Conservation (phyloP, 1,140 invertebrate genomes). For the Lasaia peninsularis region DNA sequence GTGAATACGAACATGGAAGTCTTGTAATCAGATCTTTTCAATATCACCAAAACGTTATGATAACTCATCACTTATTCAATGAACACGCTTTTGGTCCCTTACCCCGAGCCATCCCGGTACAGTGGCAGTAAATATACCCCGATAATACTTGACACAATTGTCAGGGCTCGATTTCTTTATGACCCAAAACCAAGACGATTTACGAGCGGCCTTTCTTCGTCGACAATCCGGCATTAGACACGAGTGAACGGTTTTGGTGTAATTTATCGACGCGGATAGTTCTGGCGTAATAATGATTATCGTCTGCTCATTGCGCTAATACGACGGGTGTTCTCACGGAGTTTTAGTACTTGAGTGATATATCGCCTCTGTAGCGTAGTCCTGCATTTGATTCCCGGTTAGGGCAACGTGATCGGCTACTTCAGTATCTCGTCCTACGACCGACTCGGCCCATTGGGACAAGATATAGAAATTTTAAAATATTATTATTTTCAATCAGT, state of each 20-base stretch:
- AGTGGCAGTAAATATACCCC: constrained; percentile 26
- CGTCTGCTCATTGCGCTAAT: constrained; percentile 43
- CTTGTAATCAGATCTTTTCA: too few species aligned
- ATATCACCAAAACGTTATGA: too few species aligned
- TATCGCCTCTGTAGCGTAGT: too few species aligned
- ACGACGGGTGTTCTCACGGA: constrained; percentile 19
- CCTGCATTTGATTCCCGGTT: too few species aligned
- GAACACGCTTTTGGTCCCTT: background rate
- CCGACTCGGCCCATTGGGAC: too few species aligned
- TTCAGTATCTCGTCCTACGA: too few species aligned
- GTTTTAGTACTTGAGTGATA: constrained; percentile 21
- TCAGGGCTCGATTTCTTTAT: constrained; percentile 56
- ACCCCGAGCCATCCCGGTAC: background rate
- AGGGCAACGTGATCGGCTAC: too few species aligned
- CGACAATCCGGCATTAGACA: constrained; percentile 42
- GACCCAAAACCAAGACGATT: constrained; percentile 56
- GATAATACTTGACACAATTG: constrained; percentile 39
- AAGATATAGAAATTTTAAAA: too few species aligned
- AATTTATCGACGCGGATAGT: constrained; percentile 39
- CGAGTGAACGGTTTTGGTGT: constrained; percentile 35
- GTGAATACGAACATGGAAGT: too few species aligned
- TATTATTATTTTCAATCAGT: too few species aligned
- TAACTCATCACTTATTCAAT: background rate
- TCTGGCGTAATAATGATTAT: constrained; percentile 41
- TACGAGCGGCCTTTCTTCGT: constrained; percentile 34